These are phyloP conservation scores for Congeria kusceri DNA, from an alignment of 2,888 invertebrate species.

Conservation along the genomic window DNA sequence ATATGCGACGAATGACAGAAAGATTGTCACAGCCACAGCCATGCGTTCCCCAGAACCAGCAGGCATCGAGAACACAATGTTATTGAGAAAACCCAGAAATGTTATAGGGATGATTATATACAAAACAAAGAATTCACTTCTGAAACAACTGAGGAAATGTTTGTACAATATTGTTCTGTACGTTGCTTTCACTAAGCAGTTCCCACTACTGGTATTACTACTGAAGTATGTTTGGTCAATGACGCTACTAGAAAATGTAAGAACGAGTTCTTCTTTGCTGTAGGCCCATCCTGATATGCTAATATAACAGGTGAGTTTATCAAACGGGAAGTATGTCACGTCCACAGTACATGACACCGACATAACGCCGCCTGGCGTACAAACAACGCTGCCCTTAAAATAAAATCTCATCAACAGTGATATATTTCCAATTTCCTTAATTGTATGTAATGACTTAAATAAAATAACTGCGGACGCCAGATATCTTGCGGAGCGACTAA, in stretches of 20 bases:
- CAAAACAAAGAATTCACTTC: conserved; percentile 27
- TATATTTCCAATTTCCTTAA: conserved; percentile 17
- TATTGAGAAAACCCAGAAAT: conserved; percentile 35
- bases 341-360: conserved; percentile 40
- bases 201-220: conserved; percentile 36
- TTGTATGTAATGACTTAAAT: conserved; percentile 14
- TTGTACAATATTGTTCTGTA: not conserved
- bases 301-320: conserved; percentile 38
- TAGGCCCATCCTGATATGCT: conserved; percentile 4
- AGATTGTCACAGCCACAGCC: conserved; percentile 51
- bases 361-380: conserved; percentile 29
- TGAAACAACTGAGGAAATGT: not conserved
- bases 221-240: not conserved
- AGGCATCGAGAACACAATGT: conserved; percentile 47
- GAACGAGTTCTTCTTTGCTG: not conserved
- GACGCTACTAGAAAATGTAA: not conserved
- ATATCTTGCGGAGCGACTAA: conserved; percentile 22
- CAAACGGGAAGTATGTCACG: conserved; percentile 52
- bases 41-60: conserved; percentile 48
- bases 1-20: conserved; percentile 56
- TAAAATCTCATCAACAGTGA: conserved; percentile 9
- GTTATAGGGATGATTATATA: conserved; percentile 46
- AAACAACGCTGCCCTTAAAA: conserved; percentile 25
- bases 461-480: conserved; percentile 47
- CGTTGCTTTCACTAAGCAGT: not conserved